Conservation (phyloP, 2,888 invertebrate species). For the Microctonus brassicae region DNA sequence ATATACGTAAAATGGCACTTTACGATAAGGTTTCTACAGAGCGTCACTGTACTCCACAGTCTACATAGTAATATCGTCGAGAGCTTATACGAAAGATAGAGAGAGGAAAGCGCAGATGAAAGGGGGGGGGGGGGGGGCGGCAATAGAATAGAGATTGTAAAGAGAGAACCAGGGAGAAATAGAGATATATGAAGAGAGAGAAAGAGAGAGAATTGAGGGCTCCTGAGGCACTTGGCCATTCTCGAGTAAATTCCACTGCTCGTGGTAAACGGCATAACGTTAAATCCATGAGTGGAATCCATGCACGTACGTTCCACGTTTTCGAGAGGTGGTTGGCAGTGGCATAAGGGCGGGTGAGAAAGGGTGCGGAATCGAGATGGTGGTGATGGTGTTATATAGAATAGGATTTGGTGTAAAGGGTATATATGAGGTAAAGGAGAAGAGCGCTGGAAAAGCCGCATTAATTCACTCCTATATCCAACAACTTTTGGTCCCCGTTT, state of each 20-base stretch:
- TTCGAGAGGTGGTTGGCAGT: neutral
- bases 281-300: constrained; percentile 39
- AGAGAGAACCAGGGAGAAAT: constrained; percentile 10
- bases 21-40: constrained; percentile 41
- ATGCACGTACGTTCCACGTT: constrained; percentile 30
- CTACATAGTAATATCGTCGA: constrained; percentile 46
- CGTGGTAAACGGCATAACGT: constrained; percentile 43
- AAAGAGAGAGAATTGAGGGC: constrained; percentile 19
- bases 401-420: constrained; percentile 5
- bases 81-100: constrained; percentile 45
- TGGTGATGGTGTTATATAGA: neutral
- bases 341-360: neutral
- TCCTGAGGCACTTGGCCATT: constrained; percentile 27
- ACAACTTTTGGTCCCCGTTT: constrained; percentile 3
- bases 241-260: constrained; percentile 41
- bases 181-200: neutral
- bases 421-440: neutral
- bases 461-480: constrained; percentile 23
- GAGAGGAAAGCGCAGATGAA: constrained; percentile 8
- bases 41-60: constrained; percentile 37
- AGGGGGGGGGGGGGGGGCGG: neutral
- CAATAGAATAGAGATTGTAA: constrained; percentile 14
- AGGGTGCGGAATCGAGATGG: neutral
- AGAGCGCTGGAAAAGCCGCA: constrained; percentile 23
- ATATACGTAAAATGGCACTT: constrained; percentile 43